phyloP scores from a whole-genome alignment of 2,888 invertebrate species.

The Chaitophorus viminalis region DNA sequence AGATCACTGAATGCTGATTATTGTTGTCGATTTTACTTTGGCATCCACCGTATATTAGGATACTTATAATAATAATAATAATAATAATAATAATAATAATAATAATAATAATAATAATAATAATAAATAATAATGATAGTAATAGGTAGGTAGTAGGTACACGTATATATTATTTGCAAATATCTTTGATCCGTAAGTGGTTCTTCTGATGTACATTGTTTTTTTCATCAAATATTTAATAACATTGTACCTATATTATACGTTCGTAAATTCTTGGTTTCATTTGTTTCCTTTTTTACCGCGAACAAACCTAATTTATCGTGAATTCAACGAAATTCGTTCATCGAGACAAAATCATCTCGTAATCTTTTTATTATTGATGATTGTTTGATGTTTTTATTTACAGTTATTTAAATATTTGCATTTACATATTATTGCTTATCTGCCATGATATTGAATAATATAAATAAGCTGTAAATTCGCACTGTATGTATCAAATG shows the following conservation, averaged over 20 bases:
- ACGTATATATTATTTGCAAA: background rate
- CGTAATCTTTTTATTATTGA: background rate
- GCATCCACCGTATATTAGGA: background rate
- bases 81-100: background rate
- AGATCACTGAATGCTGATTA: background rate
- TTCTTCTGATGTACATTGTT: background rate
- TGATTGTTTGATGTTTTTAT: background rate
- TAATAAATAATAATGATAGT: background rate
- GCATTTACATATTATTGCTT: background rate
- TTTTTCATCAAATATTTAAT: background rate
- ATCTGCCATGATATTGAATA: no score
- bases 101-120: background rate
- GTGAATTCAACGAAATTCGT: background rate
- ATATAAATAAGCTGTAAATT: background rate
- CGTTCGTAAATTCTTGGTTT: background rate
- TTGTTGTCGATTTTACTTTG: slow-evolving; percentile 19
- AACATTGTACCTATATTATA: no score
- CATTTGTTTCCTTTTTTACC: background rate
- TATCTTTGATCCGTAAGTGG: background rate
- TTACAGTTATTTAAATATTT: background rate
- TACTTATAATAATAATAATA: background rate
- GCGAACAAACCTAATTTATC: background rate
- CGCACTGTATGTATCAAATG: no score
- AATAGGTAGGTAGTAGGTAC: background rate
- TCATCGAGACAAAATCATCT: background rate